Base-by-base conservation (phyloP, 2,888 invertebrate genomes). In the Aproaerema taeniolella region DNA sequence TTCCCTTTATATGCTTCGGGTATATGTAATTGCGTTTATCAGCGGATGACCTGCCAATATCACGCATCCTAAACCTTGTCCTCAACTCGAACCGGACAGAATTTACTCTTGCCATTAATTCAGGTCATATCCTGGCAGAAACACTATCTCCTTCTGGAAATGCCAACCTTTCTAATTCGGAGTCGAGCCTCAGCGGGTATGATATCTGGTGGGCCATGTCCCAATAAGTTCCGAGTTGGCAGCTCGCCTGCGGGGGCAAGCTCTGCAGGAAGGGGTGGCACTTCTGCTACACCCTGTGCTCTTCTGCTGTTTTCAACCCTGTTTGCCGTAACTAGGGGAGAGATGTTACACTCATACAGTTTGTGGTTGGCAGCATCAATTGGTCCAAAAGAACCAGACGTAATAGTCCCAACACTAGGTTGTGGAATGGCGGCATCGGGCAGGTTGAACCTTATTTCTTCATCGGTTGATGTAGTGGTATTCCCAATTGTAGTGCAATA, bases 401-500 rank as follows among this genome's bases (percentile, higher is more conserved):
- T 38, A 8, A 38, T 42, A 9, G 35, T 46, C 0, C 41, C 48
- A 3, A 25, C 40, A 26, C 36, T 35, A 0, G 39, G 28, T 10
- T 43, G 49, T 0, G 50, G 49, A 1, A 54, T 37, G 0, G 50
- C 54, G 1, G 28, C 29, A 1, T 45, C 43, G 0, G 52, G 50
- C 0, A 54, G 6, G 16, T 52, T 52, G 1, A 54, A 32, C 5
- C 38, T 46, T 0, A 52, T 40, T 25, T 54, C 50, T 34, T 53
- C 50, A 5, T 49, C 49, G 7, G 37, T 37, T 0, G 43, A 43
- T 0, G 49, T 53, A 0, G 48, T 49, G 1, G 52, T 54, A 13
- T 55, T 52, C 0, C 52, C 49, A 0, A 51, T 11, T 6, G 39
- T 45, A 1, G 47, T 36, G 2, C 49, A n/a, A 12, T 9, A 50